Evolutionary conservation across 37 sponge, comb jelly and placozoan species (phyloP), one percentile per base, ranked within the genome.

Genomic region (Axinella damicornis): DNA sequence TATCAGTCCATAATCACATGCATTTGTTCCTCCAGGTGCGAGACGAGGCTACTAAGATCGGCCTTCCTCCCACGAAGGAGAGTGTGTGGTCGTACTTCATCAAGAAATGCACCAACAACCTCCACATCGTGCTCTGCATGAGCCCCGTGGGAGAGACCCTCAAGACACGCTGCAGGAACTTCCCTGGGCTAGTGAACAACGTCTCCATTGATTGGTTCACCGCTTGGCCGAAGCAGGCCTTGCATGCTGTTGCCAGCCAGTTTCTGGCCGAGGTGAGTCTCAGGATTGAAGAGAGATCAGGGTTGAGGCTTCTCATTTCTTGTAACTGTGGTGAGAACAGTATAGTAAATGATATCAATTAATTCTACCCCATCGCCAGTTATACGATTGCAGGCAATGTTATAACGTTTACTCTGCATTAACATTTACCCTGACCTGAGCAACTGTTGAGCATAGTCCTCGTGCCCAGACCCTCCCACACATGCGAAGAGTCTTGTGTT

Each of bases 131-230:
- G 17, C 82, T 98, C 37, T 86, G 92, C 69, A 96, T 98, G 99
- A 96, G 97, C 35, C 99, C 99, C 6, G 92, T 90, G 0, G 99
- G 99, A 17, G 99, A 98, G 27, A 87, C 88, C 27, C 89, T 98
- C 82, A 87, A 95, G 76, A 98, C 88, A 0, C 86, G 99, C 65
- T 98, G 99, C 73, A 61, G 99, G 33, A 96, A 98, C 95, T 98
- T 98, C 85, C 99, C 97, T 6, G 99, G 99, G 27, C 83, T 98
- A 53, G 99, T 98, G 27, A 98, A 96, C 79, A 95, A 92, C 57
- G 74, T 85, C 17, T 95, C 95, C 37, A 98, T 98, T 72, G 99
- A 98, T 82, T 98, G 99, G 99, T 98, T 96, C 94, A 96, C 91
- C 71, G 95, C 97, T 9, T 98, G 99, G 99, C 99, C 99, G 27